phyloP scores from a whole-genome alignment of 2,797 vertebrate genomes.

The Liparis tanakae region DNA sequence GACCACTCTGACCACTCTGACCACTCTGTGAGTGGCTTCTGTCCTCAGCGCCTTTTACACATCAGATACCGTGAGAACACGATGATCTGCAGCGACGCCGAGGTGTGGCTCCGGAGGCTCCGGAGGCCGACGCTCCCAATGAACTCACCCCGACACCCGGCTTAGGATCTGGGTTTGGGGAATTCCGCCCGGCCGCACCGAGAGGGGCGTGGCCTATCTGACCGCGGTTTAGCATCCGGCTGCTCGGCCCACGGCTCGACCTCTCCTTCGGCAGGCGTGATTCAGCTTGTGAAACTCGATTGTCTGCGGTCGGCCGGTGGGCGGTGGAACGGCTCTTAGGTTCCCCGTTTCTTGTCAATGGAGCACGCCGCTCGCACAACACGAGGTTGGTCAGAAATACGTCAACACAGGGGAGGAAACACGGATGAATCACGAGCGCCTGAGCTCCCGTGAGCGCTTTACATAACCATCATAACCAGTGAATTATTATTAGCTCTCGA shows the following conservation, averaged over 20 bases:
- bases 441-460: slow-evolving; percentile 18
- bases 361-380: slow-evolving; percentile 43
- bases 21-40: slow-evolving; percentile 22
- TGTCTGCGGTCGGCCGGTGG: slow-evolving; percentile 16
- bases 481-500: neutral
- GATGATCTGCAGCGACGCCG: slow-evolving; percentile 62
- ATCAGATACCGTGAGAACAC: slow-evolving; percentile 63
- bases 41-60: slow-evolving; percentile 39
- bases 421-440: neutral
- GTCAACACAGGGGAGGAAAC: too few species aligned
- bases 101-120: slow-evolving; percentile 58
- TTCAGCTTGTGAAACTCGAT: slow-evolving; percentile 4
- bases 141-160: slow-evolving; percentile 45
- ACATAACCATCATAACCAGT: slow-evolving; percentile 2
- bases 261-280: neutral
- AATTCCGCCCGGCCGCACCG: slow-evolving; percentile 60
- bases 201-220: slow-evolving; percentile 29
- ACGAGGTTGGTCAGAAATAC: slow-evolving; percentile 22
- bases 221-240: slow-evolving; percentile 30
- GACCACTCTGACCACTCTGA: too few species aligned
- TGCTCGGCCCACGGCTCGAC: slow-evolving; percentile 21
- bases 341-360: slow-evolving; percentile 47
- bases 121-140: slow-evolving; percentile 61
- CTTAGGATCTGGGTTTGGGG: slow-evolving; percentile 43
- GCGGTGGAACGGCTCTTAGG: slow-evolving; percentile 14